Evolutionary conservation across 2,888 invertebrate species (phyloP), one percentile per base, ranked within the genome.

Genomic region (Sussaba pulchella): DNA sequence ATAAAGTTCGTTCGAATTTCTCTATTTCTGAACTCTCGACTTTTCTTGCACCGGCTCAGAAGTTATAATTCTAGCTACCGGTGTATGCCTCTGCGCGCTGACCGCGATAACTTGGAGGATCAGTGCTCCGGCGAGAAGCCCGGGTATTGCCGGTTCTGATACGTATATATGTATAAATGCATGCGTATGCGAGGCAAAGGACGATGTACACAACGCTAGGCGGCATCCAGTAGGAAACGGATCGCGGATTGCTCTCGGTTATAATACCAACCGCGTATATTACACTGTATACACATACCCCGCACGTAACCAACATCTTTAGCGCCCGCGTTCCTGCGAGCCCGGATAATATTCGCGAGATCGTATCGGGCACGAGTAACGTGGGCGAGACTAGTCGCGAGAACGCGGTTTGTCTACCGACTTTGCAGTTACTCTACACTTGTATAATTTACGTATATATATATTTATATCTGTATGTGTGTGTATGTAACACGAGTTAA

Each of bases 311-410:
- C n/a, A n/a, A 73, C 81, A 81, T 77, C 73, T 77, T 80, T 80
- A 54, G 61, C 63, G 69, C 43, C 70, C 26, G 72, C 76, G 73
- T 59, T 72, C 73, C 26, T 36, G 57, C 70, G 63, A 75, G 87
- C 86, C 86, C 86, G 87, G 87, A 85, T 85, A 85, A 87, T 84
- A 85, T 88, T 86, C 57, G 64, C 87, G 57, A 85, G 88, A 88
- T 88, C 83, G 85, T 88, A 88, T 87, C 86, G 82, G 84, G 83
- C 79, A 71, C 82, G 84, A 84, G 78, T 82, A 82, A 86, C 88
- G 87, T 87, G 86, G 87, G 87, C 87, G 88, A 80, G 76, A 57
- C 54, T 77, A 47, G 67, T 63, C 80, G 69, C 67, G 76, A 59
- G 73, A 77, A 73, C 54, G 43, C 71, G 54, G 41, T 52, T 61